Evolutionary conservation across 2,113 vertebrate genomes (phyloP), one percentile per base, ranked within the genome.

Genomic region (Scopus umbretta): DNA sequence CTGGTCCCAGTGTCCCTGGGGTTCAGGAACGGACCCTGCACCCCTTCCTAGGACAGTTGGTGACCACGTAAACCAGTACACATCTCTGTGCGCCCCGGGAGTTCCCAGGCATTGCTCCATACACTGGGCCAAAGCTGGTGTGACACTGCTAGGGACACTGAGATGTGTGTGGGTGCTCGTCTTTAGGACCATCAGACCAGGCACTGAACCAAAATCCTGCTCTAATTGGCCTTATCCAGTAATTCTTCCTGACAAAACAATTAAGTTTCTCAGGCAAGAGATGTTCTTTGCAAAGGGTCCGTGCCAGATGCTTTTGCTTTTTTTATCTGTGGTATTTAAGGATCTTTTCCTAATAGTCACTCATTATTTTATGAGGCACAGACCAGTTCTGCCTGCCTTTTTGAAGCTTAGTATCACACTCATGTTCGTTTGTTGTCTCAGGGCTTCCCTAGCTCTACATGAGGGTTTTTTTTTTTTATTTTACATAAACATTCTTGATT

Each of bases 241-340:
- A 95, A 94, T 94, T 97, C 73, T 87, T 92, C 94, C 92, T 87
- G 80, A 94, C 80, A 95, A 95, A 95, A 85, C 91, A 96, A 92
- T 96, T 94, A 93, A 95, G 65, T 92, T 97, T 96, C 91, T 95
- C 89, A 96, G 94, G 97, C 95, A 82, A 95, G 78, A 94, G 91
- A 91, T 94, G 94, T 91, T 91, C 94, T 95, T 61, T 85, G 92
- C 58, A 68, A 91, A 66, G 1, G 1, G 34, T 13, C 52, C 1
- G 11, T 95, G 94, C 97, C 95, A 94, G 91, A 96, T 47, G 66
- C 91, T 91, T 95, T 91, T 83, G 63, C 86, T 96, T 95, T 97
- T 96, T 96, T 92, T 92, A 75, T 93, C 91, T 82, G 43, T 58
- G 91, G 86, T 92, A 95, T 96, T 97, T 96, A 89, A 68, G 74